Evolutionary conservation across 2,888 invertebrate species (phyloP).

Genomic region (Xestia sexstrigata): DNA sequence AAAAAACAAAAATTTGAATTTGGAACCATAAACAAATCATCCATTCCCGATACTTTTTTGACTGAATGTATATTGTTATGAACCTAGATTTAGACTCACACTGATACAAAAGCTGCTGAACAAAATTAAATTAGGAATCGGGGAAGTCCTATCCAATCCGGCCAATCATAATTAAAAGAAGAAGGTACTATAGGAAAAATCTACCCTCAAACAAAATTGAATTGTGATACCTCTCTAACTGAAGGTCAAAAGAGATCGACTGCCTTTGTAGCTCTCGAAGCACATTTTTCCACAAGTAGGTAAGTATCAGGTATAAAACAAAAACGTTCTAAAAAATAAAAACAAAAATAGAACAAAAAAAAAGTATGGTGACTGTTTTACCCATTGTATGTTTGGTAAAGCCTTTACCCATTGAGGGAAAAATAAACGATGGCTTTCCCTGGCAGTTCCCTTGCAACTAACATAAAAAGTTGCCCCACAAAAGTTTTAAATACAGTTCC

Average conservation of each 20-base stretch:
- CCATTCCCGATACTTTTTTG: too few relatives aligned
- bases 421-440: slow-evolving; percentile 10
- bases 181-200: background rate
- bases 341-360: too few relatives aligned
- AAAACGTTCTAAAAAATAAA: too few relatives aligned
- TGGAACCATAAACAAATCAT: too few relatives aligned
- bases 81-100: background rate
- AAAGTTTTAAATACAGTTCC: slow-evolving; percentile 29
- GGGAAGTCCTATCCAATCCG: slow-evolving; percentile 3
- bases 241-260: background rate
- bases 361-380: background rate
- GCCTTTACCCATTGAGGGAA: background rate
- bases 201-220: background rate
- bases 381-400: background rate
- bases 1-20: too few relatives aligned
- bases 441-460: background rate
- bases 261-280: background rate
- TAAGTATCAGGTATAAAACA: background rate
- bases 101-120: background rate
- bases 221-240: background rate
- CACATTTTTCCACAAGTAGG: background rate
- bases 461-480: slow-evolving; percentile 31
- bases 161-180: background rate
- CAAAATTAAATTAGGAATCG: background rate
- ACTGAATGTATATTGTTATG: background rate